Conservation (phyloP, 2,113 vertebrate genomes). For the Burhinus oedicnemus region DNA sequence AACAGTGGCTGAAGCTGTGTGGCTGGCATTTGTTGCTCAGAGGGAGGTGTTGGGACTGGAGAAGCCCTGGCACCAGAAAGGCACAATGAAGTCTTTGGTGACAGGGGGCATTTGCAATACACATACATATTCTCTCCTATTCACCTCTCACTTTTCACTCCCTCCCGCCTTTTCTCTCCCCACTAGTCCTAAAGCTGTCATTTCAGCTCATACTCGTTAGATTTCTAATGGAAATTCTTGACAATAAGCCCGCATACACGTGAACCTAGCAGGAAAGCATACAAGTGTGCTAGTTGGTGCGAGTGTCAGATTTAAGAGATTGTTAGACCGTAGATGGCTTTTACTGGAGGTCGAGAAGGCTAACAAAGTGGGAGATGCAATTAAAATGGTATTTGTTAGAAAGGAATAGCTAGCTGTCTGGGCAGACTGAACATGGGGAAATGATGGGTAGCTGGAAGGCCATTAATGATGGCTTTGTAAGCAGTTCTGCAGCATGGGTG, state of each 20-base stretch:
- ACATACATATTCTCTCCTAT: not conserved
- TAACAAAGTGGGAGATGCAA: conserved; percentile 70
- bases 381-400: conserved; percentile 73
- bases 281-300: not conserved
- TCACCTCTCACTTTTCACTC: not conserved
- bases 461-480: conserved; percentile 62
- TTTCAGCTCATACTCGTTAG: not conserved
- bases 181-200: conserved; percentile 21
- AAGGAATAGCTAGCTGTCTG: conserved; percentile 59
- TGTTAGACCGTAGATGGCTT: conserved; percentile 64
- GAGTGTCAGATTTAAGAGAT: conserved; percentile 67
- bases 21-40: not conserved
- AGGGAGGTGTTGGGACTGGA: not conserved
- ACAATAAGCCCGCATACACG: not conserved
- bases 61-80: conserved; percentile 1
- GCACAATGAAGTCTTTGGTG: not conserved
- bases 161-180: not conserved
- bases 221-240: conserved; percentile 5
- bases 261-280: conserved; percentile 2
- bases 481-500: conserved; percentile 52
- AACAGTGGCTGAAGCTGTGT: not conserved
- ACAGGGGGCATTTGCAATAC: not conserved
- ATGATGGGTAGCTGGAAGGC: conserved; percentile 58
- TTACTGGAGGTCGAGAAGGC: conserved; percentile 75
- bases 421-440: conserved; percentile 29